phyloP scores from a whole-genome alignment of 2,797 vertebrate species.

The Craterocephalus amniculus region DNA sequence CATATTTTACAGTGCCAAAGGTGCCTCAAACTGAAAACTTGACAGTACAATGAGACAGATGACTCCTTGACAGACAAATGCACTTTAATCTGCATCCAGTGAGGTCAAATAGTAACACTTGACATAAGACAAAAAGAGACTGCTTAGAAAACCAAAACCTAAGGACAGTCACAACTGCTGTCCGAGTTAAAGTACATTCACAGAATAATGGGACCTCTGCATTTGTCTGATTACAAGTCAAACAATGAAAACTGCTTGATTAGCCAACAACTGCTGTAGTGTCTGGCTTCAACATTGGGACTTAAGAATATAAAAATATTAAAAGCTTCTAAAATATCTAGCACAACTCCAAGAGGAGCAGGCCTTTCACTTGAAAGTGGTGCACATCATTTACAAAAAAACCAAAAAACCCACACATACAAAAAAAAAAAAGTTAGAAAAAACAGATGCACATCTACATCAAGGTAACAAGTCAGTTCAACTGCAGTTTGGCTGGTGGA shows the following conservation, averaged over 20 bases:
- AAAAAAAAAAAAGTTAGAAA: neutral
- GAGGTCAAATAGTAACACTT: conserved; percentile 14
- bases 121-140: neutral
- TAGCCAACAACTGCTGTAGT: conserved; percentile 38
- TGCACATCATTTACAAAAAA: conserved; percentile 31
- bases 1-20: conserved; percentile 71
- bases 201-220: conserved; percentile 8
- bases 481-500: conserved; percentile 85
- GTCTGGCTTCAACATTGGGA: conserved; percentile 54
- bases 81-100: conserved; percentile 55
- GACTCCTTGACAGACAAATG: conserved; percentile 53
- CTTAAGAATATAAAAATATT: conserved; percentile 69
- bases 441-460: conserved; percentile 25
- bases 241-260: conserved; percentile 63
- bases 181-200: conserved; percentile 27
- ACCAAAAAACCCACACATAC: neutral
- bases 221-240: conserved; percentile 55
- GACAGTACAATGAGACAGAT: conserved; percentile 46
- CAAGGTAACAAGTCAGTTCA: conserved; percentile 70
- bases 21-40: conserved; percentile 15
- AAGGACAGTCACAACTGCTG: neutral
- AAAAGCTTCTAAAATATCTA: conserved; percentile 56
- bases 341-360: conserved; percentile 66
- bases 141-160: conserved; percentile 14
- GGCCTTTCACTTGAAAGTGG: conserved; percentile 30